Conservation (phyloP, 2,113 vertebrate species). For the Paratilapia polleni region DNA sequence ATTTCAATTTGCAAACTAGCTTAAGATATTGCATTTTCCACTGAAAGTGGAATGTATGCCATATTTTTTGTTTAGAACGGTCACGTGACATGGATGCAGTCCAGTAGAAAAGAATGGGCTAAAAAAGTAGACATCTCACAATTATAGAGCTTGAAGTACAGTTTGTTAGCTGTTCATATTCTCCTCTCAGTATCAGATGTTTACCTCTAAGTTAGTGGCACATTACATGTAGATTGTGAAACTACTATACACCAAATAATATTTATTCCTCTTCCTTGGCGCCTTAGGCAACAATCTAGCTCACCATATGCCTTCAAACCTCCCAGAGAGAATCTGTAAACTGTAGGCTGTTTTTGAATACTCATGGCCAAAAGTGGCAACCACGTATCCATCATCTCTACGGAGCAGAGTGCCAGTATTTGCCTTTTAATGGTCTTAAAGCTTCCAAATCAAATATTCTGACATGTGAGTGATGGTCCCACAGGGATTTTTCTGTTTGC, state of each 20-base stretch:
- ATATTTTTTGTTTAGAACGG: not conserved
- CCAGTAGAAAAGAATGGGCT: too few species aligned
- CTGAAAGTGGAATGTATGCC: not conserved
- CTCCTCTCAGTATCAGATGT: too few species aligned
- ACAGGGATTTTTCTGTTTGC: not conserved
- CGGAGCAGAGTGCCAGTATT: not conserved
- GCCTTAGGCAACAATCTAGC: not conserved
- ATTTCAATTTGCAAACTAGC: not conserved
- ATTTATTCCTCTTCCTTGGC: not conserved
- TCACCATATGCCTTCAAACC: not conserved
- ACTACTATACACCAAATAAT: not conserved
- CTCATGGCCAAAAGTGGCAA: not conserved
- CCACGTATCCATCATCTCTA: not conserved
- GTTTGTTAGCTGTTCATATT: too few species aligned
- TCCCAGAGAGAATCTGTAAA: not conserved
- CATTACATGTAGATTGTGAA: not conserved
- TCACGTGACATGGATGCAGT: too few species aligned
- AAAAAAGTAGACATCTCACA: too few species aligned
- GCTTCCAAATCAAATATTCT: slow-evolving; percentile 4
- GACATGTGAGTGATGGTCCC: slow-evolving; percentile 6
- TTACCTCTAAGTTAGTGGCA: not conserved
- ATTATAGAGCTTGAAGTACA: too few species aligned
- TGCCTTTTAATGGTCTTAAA: not conserved
- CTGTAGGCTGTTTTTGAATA: not conserved
- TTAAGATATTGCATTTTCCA: not conserved